Evolutionary conservation across 1,140 invertebrate genomes (phyloP).

Genomic region (Plutomurus gul): DNA sequence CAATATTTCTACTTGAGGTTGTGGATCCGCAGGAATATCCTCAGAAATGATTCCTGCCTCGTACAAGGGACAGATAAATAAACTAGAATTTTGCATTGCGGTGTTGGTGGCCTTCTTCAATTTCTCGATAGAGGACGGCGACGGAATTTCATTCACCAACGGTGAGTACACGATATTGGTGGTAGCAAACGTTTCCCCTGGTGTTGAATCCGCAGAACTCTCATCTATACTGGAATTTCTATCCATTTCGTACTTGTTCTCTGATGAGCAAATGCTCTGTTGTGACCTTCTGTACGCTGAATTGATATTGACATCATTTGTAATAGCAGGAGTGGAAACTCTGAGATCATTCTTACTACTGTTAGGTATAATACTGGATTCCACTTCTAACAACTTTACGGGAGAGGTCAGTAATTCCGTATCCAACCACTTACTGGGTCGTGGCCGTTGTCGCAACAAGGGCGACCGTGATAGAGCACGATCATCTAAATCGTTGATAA

Average conservation of each 20-base stretch:
- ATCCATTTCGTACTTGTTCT: constrained; percentile 49
- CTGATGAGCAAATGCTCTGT: not conserved
- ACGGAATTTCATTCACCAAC: constrained; percentile 46
- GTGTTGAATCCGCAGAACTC: constrained; percentile 49
- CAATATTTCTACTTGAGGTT: not conserved
- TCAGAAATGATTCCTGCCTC: constrained; percentile 38
- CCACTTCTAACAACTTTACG: not conserved
- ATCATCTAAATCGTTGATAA: not conserved
- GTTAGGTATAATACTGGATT: not conserved
- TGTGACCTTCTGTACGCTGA: not conserved
- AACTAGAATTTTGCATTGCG: not conserved
- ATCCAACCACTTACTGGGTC: constrained; percentile 14
- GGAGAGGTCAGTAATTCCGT: not conserved
- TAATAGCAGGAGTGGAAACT: not conserved
- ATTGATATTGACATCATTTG: not conserved
- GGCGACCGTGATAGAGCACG: constrained; percentile 33
- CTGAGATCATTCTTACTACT: not conserved
- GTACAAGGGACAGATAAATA: constrained; percentile 49
- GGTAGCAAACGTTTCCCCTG: constrained; percentile 29
- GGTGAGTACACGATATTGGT: constrained; percentile 54
- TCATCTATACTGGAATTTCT: constrained; percentile 52
- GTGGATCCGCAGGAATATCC: not conserved
- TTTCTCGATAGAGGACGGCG: constrained; percentile 29
- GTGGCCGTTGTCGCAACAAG: not conserved
- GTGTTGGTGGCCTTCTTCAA: not conserved